Evolutionary conservation across 1,140 invertebrate species (phyloP).

Genomic region (Drosophila saltans): DNA sequence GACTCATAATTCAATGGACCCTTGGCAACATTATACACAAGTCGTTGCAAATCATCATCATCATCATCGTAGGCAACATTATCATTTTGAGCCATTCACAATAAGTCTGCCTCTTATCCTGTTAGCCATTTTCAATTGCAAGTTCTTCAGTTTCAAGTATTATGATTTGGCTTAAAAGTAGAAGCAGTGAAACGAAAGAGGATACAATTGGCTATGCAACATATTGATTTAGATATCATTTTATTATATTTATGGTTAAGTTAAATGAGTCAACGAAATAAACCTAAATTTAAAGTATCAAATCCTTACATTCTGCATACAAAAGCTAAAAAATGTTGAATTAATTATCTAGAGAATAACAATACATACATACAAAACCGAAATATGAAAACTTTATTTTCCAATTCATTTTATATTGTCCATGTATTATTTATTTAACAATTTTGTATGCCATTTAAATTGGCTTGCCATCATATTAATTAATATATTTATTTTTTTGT

Average conservation of each 20-base stretch:
- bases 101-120: slow-evolving; percentile 61
- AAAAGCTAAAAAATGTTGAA: no score
- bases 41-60: slow-evolving; percentile 53
- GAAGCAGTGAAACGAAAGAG: neutral
- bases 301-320: no score
- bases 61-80: slow-evolving; percentile 41
- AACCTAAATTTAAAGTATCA: no score
- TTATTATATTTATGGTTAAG: no score
- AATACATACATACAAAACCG: no score
- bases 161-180: slow-evolving; percentile 72
- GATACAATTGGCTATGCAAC: neutral
- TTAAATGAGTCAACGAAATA: no score
- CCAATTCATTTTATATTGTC: neutral
- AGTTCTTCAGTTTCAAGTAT: slow-evolving; percentile 61
- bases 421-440: neutral
- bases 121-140: slow-evolving; percentile 71
- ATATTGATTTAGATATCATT: neutral
- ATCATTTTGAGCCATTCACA: slow-evolving; percentile 15
- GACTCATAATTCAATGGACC: slow-evolving; percentile 77
- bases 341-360: slow-evolving; percentile 17
- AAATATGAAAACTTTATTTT: neutral
- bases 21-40: slow-evolving; percentile 61
- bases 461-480: slow-evolving; percentile 40
- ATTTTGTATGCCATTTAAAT: no score
- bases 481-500: slow-evolving; percentile 51